These are phyloP conservation scores for Galeopterus variegatus DNA, from an alignment of 2,113 vertebrate species.

Conservation along the genomic window DNA sequence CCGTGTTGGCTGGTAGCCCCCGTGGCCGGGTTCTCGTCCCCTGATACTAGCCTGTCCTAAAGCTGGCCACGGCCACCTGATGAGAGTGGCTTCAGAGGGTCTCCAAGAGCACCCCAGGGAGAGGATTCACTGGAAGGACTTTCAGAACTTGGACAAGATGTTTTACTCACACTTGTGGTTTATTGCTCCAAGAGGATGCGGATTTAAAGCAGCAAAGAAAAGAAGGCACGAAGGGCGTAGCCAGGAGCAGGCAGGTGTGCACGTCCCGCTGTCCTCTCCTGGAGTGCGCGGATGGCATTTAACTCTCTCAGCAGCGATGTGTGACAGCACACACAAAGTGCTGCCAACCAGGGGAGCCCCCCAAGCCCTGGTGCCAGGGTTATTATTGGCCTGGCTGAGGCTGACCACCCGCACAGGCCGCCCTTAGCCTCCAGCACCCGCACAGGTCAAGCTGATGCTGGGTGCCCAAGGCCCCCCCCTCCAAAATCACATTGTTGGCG, in stretches of 20 bases:
- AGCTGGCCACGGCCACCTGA: no score
- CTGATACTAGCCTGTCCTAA: no score
- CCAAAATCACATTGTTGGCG: no score
- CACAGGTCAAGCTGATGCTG: neutral
- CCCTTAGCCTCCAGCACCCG: neutral
- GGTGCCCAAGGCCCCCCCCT: neutral
- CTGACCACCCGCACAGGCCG: rapidly evolving
- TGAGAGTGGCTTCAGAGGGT: no score
- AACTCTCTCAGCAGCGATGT: neutral
- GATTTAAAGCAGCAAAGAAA: no score
- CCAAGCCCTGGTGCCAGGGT: neutral
- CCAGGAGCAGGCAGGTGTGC: neutral
- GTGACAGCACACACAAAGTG: neutral
- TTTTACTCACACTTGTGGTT: no score
- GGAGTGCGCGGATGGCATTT: neutral
- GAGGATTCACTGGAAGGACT: no score
- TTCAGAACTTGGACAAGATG: no score
- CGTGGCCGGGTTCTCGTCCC: no score
- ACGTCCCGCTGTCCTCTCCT: neutral
- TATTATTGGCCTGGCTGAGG: neutral
- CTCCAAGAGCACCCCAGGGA: no score
- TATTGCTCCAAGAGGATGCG: no score
- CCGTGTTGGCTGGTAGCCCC: neutral
- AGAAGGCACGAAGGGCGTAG: no score
- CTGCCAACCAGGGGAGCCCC: neutral